A percentile compares a stretch with the other conserved stretches of the same genome.
phyloP scores from a whole-genome alignment of 2,797 vertebrate species.

The Coluber constrictor region DNA sequence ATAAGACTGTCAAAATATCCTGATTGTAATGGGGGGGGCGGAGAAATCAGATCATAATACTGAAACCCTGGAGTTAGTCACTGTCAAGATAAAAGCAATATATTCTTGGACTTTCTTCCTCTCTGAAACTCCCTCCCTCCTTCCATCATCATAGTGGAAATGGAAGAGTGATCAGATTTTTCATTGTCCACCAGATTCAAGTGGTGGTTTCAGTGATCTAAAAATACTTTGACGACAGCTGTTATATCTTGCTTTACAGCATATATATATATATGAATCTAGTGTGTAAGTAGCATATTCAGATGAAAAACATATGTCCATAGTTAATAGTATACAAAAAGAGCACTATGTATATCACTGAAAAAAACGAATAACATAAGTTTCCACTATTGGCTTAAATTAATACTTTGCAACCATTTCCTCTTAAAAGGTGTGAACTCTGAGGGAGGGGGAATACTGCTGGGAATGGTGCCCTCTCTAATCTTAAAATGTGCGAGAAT shows the following conservation, averaged over 20 bases:
- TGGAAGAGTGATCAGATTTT: slow-evolving; percentile 59
- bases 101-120: not conserved
- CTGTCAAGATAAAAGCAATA: slow-evolving; percentile 45
- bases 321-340: slow-evolving; percentile 69
- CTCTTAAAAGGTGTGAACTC: slow-evolving; percentile 67
- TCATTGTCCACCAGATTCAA: slow-evolving; percentile 57
- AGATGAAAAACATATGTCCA: slow-evolving; percentile 70
- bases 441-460: slow-evolving; percentile 60
- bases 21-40: slow-evolving; percentile 11
- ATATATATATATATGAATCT: slow-evolving; percentile 46
- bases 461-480: slow-evolving; percentile 69
- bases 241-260: slow-evolving; percentile 63
- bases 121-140: not conserved
- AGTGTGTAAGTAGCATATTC: slow-evolving; percentile 65
- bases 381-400: slow-evolving; percentile 69
- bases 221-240: slow-evolving; percentile 66
- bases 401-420: slow-evolving; percentile 72
- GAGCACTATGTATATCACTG: slow-evolving; percentile 65
- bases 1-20: slow-evolving; percentile 35
- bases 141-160: not conserved
- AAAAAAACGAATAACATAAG: slow-evolving; percentile 65
- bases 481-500: slow-evolving; percentile 70
- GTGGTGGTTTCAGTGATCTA: slow-evolving; percentile 64
- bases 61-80: slow-evolving; percentile 23
- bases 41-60: not conserved